Base-by-base conservation (phyloP, 2,797 vertebrate genomes). In the Acomys russatus region DNA sequence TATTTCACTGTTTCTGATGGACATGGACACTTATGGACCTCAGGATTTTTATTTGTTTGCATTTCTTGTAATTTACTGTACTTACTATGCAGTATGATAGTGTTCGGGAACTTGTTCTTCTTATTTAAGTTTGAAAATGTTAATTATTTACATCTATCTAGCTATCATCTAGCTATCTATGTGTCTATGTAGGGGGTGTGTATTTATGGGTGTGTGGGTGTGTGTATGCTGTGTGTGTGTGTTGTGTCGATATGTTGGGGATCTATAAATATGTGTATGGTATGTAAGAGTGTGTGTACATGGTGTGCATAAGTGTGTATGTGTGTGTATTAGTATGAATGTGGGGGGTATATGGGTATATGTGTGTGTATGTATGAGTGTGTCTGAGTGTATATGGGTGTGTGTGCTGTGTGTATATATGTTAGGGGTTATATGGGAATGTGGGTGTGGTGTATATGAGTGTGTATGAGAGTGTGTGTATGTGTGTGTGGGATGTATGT, bases 211-310 rank as follows among this genome's bases (percentile, higher is more conserved):
- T 73, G 23, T 35, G 12, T 80, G 33, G 11, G 51, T 54, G 8
- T 54, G 23, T 28, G 74, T 6, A 6, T 44, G 44, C 12, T 30
- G 25, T 49, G 12, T 20, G n/a, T 70, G 33, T 33, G n/a, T n/a
- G 3, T 33, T 68, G 11, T 68, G 28, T 2, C 30, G 25, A 14
- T 66, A 33, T 63, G 61, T 44, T 44, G 44, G 44, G 44, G 1
- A 23, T 25, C 23, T 63, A 63, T 33, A 30, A 28, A 9, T 66
- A 66, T 64, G 25, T 64, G 22, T 64, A 9, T 64, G 59, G 59
- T n/a, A 7, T 70, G 2, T 33, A 7, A 33, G 12, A 33, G 0
- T 17, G 9, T n/a, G 6, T 70, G 33, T n/a, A 2, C 8, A 2
- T 7, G 1, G 44, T 33, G 1, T 33, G 8, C 33, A 6, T 70